These are phyloP conservation scores for Nothobranchius kuhntae DNA, from an alignment of 2,113 vertebrate genomes.

Conservation along the genomic window DNA sequence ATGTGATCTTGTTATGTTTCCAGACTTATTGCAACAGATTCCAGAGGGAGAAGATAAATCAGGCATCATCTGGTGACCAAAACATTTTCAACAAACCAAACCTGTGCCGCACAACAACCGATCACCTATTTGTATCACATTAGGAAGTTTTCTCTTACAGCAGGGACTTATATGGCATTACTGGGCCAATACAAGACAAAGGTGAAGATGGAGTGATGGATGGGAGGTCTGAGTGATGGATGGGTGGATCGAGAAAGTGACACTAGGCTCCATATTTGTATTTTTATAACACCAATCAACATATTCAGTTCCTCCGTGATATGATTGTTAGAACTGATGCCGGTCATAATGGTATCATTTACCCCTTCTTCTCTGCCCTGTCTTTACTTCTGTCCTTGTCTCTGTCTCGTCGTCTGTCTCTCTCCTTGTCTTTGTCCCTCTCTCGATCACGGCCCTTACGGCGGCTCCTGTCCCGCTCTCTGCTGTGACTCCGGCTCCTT, in stretches of 20 bases:
- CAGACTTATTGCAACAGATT: conserved; percentile 57
- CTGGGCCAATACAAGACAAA: conserved; percentile 31
- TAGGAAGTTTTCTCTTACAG: conserved; percentile 41
- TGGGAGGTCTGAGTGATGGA: conserved; percentile 57
- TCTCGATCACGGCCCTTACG: conserved; percentile 82
- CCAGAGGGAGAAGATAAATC: conserved; percentile 48
- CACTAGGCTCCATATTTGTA: conserved; percentile 38
- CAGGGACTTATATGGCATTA: conserved; percentile 62
- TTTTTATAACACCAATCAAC: conserved; percentile 27
- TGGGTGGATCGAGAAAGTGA: conserved; percentile 37
- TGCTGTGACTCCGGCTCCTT: conserved; percentile 79
- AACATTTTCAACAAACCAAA: conserved; percentile 32
- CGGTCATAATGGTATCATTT: conserved; percentile 37
- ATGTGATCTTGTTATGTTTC: conserved; percentile 58
- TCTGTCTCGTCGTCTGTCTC: conserved; percentile 58
- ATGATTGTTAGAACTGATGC: conserved; percentile 15
- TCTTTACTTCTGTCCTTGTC: conserved; percentile 67
- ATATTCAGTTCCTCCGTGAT: conserved; percentile 17
- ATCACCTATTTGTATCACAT: conserved; percentile 43
- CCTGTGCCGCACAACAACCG: conserved; percentile 11
- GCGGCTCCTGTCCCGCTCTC: conserved; percentile 80
- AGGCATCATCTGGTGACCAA: conserved; percentile 49
- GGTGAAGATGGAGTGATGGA: conserved; percentile 59
- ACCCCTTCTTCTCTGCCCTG: conserved; percentile 66
- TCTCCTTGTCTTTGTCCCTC: conserved; percentile 82